phyloP scores from a whole-genome alignment of 2,113 vertebrate species.

The Solenodon paradoxus region DNA sequence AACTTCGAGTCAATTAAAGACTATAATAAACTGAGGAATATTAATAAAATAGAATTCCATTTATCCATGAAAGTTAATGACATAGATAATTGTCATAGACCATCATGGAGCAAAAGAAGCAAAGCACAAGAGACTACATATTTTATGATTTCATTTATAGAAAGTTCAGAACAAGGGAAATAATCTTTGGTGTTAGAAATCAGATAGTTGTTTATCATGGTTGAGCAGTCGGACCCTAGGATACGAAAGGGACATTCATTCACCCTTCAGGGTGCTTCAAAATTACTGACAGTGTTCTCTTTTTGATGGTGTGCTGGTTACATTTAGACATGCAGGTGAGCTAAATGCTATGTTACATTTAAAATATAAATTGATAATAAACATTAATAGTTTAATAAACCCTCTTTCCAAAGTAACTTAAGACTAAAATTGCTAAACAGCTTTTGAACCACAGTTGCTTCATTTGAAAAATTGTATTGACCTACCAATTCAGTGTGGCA shows the following conservation, averaged over 20 bases:
- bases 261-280: not conserved
- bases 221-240: not conserved
- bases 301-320: not conserved
- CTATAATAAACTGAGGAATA: not conserved
- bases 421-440: slow-evolving; percentile 41
- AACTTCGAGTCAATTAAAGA: not conserved
- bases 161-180: not conserved
- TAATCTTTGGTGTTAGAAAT: not conserved
- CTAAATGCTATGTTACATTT: not conserved
- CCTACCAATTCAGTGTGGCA: not conserved
- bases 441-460: not conserved
- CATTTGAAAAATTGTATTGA: slow-evolving; percentile 34
- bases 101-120: not conserved
- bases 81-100: not conserved
- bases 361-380: not conserved
- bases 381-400: not conserved
- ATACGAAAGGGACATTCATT: not conserved
- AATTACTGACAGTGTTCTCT: not conserved
- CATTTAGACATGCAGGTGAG: not conserved
- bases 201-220: not conserved
- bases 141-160: too few relatives aligned
- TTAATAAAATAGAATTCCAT: not conserved
- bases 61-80: not conserved
- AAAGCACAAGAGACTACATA: not conserved
- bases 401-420: slow-evolving; percentile 18